Percentiles rank a stretch among this genome's conserved stretches.
Evolutionary conservation across 2,888 invertebrate species (phyloP).

Genomic region (Limnephilus marmoratus): DNA sequence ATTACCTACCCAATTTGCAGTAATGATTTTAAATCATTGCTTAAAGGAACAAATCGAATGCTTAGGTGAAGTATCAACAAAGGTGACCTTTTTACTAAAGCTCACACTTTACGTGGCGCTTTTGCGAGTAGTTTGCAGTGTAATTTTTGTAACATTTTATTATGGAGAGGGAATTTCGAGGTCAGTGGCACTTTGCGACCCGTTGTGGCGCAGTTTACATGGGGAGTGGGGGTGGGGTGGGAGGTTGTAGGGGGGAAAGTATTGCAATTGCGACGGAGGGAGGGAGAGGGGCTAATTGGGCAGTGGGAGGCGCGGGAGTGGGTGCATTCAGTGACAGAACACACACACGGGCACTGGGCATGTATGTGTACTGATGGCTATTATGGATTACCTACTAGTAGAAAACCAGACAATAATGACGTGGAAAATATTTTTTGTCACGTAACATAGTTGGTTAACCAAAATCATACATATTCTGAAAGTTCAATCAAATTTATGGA

Average conservation of each 20-base stretch:
- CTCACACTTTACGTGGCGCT: background rate
- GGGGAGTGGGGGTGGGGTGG: constrained; percentile 66
- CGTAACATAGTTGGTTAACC: background rate
- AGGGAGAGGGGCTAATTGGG: constrained; percentile 32
- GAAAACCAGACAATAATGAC: background rate
- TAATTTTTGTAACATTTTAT: constrained; percentile 24
- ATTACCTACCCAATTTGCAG: background rate
- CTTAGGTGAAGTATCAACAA: background rate
- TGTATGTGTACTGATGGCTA: background rate
- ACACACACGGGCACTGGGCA: background rate
- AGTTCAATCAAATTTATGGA: too few relatives aligned
- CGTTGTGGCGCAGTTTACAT: constrained; percentile 71
- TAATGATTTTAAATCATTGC: background rate
- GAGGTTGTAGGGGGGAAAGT: constrained; percentile 61
- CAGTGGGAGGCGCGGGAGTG: constrained; percentile 39
- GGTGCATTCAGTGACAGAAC: constrained; percentile 14
- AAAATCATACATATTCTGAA: background rate
- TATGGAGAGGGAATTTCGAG: constrained; percentile 68
- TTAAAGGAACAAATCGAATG: background rate
- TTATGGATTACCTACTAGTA: background rate
- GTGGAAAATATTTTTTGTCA: background rate
- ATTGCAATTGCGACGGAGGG: constrained; percentile 11
- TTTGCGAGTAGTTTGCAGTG: background rate
- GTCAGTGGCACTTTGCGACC: constrained; percentile 75
- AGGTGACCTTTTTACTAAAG: background rate